Evolutionary conservation across 2,113 vertebrate genomes (phyloP).

Genomic region (Cathartes aura): DNA sequence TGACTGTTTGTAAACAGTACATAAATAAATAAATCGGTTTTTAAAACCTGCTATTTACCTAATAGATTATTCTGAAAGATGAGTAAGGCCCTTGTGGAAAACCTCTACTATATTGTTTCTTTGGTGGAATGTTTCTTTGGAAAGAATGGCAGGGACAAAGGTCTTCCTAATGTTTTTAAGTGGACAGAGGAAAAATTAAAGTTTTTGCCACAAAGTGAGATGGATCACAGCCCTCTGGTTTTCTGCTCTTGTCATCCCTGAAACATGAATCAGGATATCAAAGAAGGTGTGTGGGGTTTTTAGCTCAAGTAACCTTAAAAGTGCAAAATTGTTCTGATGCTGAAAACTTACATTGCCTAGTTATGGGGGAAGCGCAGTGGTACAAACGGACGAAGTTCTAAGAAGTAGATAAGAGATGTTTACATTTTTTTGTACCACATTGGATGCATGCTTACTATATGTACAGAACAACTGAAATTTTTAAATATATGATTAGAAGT

Average conservation of each 20-base stretch:
- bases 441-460: background rate
- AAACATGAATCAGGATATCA: rapidly evolving
- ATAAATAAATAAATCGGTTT: background rate
- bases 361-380: background rate
- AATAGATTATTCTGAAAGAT: background rate
- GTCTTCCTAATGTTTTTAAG: background rate
- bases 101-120: background rate
- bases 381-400: background rate
- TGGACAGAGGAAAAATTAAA: background rate
- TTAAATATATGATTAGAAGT: background rate
- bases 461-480: background rate
- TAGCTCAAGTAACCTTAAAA: background rate
- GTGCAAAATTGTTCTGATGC: background rate
- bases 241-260: background rate
- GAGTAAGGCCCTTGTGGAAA: background rate
- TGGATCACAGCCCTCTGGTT: background rate
- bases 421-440: background rate
- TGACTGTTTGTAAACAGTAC: background rate
- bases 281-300: background rate
- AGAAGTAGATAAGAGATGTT: background rate
- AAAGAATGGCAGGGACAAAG: background rate
- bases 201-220: background rate
- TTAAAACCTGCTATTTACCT: background rate
- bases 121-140: background rate
- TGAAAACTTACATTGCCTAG: background rate